Evolutionary conservation across 37 sponge, comb jelly and placozoan genomes (phyloP).

Genomic region (Bolinopsis microptera): DNA sequence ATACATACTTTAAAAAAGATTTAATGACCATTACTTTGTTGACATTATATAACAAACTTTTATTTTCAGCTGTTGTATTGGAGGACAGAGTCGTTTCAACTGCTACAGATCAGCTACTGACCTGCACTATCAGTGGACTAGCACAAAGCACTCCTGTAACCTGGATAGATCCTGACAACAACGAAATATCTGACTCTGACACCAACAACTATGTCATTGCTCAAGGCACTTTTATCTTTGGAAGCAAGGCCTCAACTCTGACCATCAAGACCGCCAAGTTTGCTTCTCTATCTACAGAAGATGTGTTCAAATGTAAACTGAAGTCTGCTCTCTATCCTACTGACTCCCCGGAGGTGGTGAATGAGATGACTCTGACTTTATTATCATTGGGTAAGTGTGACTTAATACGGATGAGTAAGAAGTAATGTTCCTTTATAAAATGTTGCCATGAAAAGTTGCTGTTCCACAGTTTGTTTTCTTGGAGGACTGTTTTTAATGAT

Average conservation of each 20-base stretch:
- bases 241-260: not conserved
- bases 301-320: not conserved
- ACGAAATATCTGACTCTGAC: not conserved
- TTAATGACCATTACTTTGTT: too few species aligned
- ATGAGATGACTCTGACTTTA: not conserved
- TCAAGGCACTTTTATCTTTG: not conserved
- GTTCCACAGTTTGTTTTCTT: too few species aligned
- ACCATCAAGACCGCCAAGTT: not conserved
- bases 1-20: too few species aligned
- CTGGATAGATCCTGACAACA: not conserved
- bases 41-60: too few species aligned
- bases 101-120: not conserved
- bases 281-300: not conserved
- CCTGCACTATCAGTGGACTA: not conserved
- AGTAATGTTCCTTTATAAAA: too few species aligned
- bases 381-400: not conserved
- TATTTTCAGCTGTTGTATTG: not conserved
- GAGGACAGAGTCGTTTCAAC: not conserved
- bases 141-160: not conserved
- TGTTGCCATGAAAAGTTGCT: too few species aligned
- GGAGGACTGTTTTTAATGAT: too few species aligned
- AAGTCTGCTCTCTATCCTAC: not conserved
- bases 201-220: slow-evolving; percentile 20
- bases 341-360: not conserved
- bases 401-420: too few species aligned